Conservation (phyloP, 2,888 invertebrate genomes). For the Brenthis hecate region DNA sequence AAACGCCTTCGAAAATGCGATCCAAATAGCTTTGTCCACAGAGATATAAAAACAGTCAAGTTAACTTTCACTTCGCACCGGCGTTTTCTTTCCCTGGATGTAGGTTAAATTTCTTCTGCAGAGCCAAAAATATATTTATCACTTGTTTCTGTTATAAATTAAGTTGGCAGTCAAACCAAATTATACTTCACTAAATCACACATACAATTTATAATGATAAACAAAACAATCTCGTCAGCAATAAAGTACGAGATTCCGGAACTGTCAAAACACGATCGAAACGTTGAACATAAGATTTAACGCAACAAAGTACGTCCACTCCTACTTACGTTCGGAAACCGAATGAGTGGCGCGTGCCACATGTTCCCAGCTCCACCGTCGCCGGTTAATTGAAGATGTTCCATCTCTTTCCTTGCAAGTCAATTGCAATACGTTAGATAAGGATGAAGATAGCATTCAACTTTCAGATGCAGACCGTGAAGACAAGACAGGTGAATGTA, state of each 20-base stretch:
- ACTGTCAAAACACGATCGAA: constrained; percentile 71
- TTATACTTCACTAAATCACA: constrained; percentile 20
- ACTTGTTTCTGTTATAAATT: constrained; percentile 24
- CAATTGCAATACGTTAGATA: constrained; percentile 56
- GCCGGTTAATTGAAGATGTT: constrained; percentile 50
- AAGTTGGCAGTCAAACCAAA: constrained; percentile 18
- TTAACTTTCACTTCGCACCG: constrained; percentile 72
- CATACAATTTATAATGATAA: constrained; percentile 37
- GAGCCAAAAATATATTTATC: constrained; percentile 37
- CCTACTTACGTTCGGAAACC: constrained; percentile 66
- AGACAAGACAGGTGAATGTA: constrained; percentile 73
- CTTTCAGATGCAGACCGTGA: constrained; percentile 53
- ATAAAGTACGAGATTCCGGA: constrained; percentile 45
- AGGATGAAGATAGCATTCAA: constrained; percentile 58
- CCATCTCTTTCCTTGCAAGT: constrained; percentile 66
- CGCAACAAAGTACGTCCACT: constrained; percentile 58
- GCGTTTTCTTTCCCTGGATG: constrained; percentile 63
- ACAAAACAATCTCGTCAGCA: constrained; percentile 39
- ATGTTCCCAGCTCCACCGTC: constrained; percentile 54
- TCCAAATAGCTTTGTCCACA: constrained; percentile 53
- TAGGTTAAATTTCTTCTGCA: constrained; percentile 66
- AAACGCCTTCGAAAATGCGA: constrained; percentile 50
- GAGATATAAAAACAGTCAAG: constrained; percentile 58
- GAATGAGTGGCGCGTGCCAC: constrained; percentile 80
- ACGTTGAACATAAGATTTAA: constrained; percentile 46